Conservation (phyloP, 2,113 vertebrate species). For the Petrocephalus microphthalmus region DNA sequence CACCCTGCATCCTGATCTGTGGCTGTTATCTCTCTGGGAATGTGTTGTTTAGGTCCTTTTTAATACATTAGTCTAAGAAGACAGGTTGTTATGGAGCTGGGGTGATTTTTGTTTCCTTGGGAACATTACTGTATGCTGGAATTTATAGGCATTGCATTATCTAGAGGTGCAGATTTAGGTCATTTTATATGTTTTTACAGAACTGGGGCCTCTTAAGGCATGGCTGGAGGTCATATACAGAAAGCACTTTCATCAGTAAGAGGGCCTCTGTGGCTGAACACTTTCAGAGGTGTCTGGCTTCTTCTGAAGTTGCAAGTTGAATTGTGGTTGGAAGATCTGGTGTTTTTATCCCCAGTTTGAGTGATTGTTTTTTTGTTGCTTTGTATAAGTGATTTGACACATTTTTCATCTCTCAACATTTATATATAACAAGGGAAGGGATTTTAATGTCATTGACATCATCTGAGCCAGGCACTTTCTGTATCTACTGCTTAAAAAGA, state of each 20-base stretch:
- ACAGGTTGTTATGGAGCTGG: neutral
- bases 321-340: neutral
- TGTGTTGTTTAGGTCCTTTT: neutral
- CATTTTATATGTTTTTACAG: neutral
- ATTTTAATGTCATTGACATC: neutral
- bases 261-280: neutral
- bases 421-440: neutral
- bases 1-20: neutral
- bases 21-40: neutral
- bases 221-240: neutral
- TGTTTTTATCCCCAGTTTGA: neutral
- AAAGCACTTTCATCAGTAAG: neutral
- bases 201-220: neutral
- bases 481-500: neutral
- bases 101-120: neutral
- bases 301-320: neutral
- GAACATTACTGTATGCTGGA: neutral
- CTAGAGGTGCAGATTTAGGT: neutral
- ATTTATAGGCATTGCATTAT: neutral
- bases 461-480: neutral
- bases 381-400: neutral
- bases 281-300: neutral
- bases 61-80: neutral
- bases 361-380: neutral
- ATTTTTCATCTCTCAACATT: neutral